A percentile compares a stretch with the other conserved stretches of the same genome.
These are phyloP conservation scores for Corella eumyota DNA, from an alignment of 23 tunicate species.

Conservation along the genomic window DNA sequence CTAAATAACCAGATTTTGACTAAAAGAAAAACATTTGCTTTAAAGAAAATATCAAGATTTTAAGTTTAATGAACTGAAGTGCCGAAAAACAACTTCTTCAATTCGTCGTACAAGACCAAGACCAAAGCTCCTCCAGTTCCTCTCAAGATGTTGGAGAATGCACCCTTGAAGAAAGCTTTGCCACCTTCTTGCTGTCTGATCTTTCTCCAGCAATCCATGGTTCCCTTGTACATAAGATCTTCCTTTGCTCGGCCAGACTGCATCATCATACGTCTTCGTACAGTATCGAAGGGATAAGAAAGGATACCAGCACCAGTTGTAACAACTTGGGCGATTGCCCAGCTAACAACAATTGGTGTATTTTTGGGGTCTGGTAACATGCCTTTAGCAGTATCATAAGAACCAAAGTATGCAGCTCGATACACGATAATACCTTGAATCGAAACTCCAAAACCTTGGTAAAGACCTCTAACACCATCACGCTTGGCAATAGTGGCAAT, in stretches of 20 bases:
- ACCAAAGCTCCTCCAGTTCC: conserved; percentile 81
- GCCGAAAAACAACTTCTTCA: conserved; percentile 47
- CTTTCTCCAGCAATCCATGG: conserved; percentile 50
- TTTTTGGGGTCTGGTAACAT: conserved; percentile 16
- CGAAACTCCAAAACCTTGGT: conserved; percentile 48
- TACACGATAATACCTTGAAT: conserved; percentile 50
- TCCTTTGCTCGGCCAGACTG: conserved; percentile 43
- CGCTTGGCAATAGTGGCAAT: conserved; percentile 18
- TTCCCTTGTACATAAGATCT: conserved; percentile 24
- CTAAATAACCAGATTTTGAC: no score
- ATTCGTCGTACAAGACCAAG: conserved; percentile 64
- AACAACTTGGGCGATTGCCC: conserved; percentile 35
- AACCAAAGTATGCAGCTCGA: conserved; percentile 67
- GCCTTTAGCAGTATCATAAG: conserved; percentile 58
- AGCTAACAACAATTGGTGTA: conserved; percentile 26
- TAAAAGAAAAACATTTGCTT: no score
- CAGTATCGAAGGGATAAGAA: conserved; percentile 67
- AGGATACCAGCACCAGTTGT: conserved; percentile 67
- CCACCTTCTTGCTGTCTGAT: conserved; percentile 61
- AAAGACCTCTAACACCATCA: conserved; percentile 34
- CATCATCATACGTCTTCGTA: conserved; percentile 73
- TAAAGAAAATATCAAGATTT: no score
- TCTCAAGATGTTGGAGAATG: conserved; percentile 58
- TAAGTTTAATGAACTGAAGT: conserved; percentile 47
- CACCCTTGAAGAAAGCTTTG: conserved; percentile 68